These are phyloP conservation scores for Stenodema calcarata DNA, from an alignment of 2,888 invertebrate genomes.

Conservation along the genomic window DNA sequence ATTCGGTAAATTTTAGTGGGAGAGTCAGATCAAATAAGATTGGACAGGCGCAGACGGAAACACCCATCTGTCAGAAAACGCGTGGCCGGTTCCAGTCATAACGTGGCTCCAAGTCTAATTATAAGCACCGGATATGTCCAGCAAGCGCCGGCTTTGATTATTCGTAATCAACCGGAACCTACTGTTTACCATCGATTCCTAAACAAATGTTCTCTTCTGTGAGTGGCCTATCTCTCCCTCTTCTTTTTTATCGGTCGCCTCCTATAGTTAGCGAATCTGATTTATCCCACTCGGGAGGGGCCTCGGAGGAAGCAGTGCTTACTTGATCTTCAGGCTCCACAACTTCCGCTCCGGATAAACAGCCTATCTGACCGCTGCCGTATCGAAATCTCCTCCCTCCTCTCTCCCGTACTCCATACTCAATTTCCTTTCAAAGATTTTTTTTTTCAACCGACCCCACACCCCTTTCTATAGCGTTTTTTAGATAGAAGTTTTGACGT, in stretches of 20 bases:
- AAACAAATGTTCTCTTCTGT: conserved; percentile 27
- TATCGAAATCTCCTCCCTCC: conserved; percentile 11
- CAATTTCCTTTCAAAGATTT: conserved; percentile 42
- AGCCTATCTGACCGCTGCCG: conserved; percentile 43
- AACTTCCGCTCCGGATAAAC: conserved; percentile 44
- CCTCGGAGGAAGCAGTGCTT: conserved; percentile 36
- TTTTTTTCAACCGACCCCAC: not conserved
- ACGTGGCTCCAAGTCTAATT: conserved; percentile 7
- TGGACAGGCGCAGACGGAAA: not conserved
- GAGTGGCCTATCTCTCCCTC: not conserved
- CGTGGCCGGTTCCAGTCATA: not conserved
- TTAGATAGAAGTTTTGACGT: conserved; percentile 44
- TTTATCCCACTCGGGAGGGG: conserved; percentile 25
- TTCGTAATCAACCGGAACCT: conserved; percentile 26
- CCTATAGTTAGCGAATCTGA: conserved; percentile 45
- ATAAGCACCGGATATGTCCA: conserved; percentile 26
- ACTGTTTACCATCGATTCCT: conserved; percentile 26
- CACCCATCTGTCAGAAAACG: not conserved
- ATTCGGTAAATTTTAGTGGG: not conserved
- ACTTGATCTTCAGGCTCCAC: conserved; percentile 47
- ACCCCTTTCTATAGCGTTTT: not conserved
- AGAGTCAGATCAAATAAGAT: not conserved
- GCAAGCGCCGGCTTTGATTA: conserved; percentile 37
- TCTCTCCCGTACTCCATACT: not conserved
- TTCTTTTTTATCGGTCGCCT: not conserved